Conservation (phyloP, 2,888 invertebrate species). For the Calameuta pallipes region DNA sequence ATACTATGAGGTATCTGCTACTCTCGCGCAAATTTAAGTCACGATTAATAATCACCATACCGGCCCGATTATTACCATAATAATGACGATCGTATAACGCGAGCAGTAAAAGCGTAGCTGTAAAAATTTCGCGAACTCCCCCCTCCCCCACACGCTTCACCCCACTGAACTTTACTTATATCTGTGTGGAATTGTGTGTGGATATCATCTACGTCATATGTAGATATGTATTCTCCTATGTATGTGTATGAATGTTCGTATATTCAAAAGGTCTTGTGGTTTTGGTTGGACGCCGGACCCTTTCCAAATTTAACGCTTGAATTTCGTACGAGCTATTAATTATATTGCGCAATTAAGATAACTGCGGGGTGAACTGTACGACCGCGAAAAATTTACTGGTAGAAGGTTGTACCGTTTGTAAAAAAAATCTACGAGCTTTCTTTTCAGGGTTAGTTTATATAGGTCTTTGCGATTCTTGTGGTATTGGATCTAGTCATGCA, state of each 20-base stretch:
- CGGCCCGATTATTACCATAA: constrained; percentile 44
- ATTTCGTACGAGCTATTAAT: constrained; percentile 26
- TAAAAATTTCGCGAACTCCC: background rate
- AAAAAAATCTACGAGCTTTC: background rate
- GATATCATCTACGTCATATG: background rate
- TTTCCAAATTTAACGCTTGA: background rate
- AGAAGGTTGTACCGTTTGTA: background rate
- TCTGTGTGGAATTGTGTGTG: background rate
- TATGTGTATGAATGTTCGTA: background rate
- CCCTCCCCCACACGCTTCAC: background rate
- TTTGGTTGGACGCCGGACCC: background rate
- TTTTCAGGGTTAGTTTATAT: background rate
- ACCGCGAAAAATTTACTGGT: background rate
- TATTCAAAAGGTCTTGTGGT: background rate
- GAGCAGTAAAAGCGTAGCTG: constrained; percentile 25
- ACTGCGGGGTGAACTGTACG: constrained; percentile 14
- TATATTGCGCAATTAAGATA: constrained; percentile 28
- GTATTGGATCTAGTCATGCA: background rate
- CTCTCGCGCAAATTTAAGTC: constrained; percentile 37
- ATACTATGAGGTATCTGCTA: background rate
- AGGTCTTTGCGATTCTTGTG: background rate
- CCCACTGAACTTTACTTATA: background rate
- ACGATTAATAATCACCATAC: constrained; percentile 50
- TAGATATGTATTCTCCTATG: background rate
- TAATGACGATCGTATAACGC: constrained; percentile 44